Evolutionary conservation across 92 coral and sea anemone genomes (phyloP).

Genomic region (Parazoanthus swiftii): DNA sequence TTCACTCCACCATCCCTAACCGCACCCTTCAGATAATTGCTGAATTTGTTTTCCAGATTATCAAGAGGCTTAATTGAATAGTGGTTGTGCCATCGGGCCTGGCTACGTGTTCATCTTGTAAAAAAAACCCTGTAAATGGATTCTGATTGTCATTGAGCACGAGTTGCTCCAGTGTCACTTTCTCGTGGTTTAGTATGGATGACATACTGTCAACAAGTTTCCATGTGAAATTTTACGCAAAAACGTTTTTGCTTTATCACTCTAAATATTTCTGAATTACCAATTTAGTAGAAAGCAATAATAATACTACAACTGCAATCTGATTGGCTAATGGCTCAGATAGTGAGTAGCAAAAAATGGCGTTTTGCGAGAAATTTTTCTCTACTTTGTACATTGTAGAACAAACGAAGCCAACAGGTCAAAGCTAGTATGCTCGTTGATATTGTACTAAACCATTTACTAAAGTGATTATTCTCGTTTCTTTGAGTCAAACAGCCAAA

Average conservation of each 20-base stretch:
- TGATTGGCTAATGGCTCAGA: conserved; percentile 8
- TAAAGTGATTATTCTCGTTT: conserved; percentile 4
- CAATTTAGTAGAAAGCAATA: not conserved
- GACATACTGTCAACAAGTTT: conserved; percentile 5
- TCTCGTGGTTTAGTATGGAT: conserved; percentile 26
- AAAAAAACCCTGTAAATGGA: conserved; percentile 25
- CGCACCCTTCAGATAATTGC: not conserved
- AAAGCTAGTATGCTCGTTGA: conserved; percentile 16
- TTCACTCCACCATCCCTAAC: not conserved
- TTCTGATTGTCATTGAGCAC: not conserved
- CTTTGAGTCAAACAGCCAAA: conserved; percentile 5
- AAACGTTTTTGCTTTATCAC: not conserved
- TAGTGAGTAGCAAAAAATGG: conserved; percentile 28
- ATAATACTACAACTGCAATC: not conserved
- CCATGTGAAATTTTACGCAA: not conserved
- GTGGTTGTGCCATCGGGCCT: conserved; percentile 18
- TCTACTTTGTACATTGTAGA: conserved; percentile 13
- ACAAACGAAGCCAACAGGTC: conserved; percentile 17
- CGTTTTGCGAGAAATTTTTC: conserved; percentile 21
- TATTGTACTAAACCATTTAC: conserved; percentile 1
- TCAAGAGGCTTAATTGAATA: not conserved
- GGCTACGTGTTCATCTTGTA: conserved; percentile 15
- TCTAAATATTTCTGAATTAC: conserved; percentile 19
- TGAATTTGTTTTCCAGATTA: conserved; percentile 12
- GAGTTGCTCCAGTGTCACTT: conserved; percentile 16